Evolutionary conservation across 2,888 invertebrate species (phyloP).

Genomic region (Rhagophthalmus giganteus): DNA sequence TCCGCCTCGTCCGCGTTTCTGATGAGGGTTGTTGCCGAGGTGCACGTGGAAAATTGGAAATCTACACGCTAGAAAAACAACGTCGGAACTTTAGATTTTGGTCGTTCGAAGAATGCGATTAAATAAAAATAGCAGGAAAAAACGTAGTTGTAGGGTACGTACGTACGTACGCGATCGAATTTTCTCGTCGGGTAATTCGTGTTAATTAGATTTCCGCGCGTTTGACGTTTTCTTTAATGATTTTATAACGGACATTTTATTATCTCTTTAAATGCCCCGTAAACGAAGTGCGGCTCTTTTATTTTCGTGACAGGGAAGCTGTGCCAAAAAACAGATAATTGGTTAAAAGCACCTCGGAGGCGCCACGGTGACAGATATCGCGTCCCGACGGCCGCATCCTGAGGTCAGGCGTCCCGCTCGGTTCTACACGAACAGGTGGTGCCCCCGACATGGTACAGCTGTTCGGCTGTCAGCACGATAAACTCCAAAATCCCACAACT

Average conservation of each 20-base stretch:
- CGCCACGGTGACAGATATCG: slow-evolving; percentile 41
- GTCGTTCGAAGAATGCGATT: too few relatives aligned
- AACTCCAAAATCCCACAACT: slow-evolving; percentile 28
- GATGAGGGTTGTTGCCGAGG: too few relatives aligned
- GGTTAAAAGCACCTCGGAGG: slow-evolving; percentile 41
- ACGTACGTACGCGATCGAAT: too few relatives aligned
- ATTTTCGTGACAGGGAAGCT: slow-evolving; percentile 20
- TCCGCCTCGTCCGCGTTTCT: too few relatives aligned
- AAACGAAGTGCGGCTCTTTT: slow-evolving; percentile 16
- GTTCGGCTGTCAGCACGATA: slow-evolving; percentile 38
- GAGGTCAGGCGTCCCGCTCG: slow-evolving; percentile 41
- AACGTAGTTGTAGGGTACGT: too few relatives aligned
- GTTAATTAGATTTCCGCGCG: too few relatives aligned
- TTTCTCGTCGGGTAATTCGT: too few relatives aligned
- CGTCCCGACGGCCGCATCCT: slow-evolving; percentile 43
- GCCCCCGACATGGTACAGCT: slow-evolving; percentile 49
- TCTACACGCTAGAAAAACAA: too few relatives aligned
- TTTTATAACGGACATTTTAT: too few relatives aligned
- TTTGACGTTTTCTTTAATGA: too few relatives aligned
- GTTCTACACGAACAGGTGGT: slow-evolving; percentile 50
- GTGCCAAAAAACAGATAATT: slow-evolving; percentile 36
- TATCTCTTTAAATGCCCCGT: slow-evolving; percentile 11
- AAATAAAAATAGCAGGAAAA: not conserved
- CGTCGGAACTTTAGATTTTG: too few relatives aligned
- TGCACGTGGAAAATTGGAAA: too few relatives aligned